A percentile compares a stretch with the other conserved stretches of the same genome.
Conservation (phyloP, 53 echinoderm and acorn worm species). For the Holothuria leucospilota region DNA sequence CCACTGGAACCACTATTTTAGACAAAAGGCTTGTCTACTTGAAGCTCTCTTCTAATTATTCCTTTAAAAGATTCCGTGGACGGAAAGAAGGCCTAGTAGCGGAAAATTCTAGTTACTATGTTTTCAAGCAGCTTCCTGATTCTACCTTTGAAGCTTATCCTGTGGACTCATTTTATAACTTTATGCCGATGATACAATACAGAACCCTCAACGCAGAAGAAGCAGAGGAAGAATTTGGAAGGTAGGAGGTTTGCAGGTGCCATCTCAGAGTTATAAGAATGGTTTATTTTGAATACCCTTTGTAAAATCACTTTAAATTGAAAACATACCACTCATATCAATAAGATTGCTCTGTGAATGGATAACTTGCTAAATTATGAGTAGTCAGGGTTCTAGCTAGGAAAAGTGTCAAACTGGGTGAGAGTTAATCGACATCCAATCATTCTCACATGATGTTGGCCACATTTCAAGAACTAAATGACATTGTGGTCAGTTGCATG, state of each 20-base stretch:
- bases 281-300: no score
- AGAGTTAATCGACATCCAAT: no score
- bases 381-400: no score
- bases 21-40: background rate
- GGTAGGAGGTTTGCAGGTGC: slow-evolving; percentile 35
- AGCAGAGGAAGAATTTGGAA: slow-evolving; percentile 96
- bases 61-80: slow-evolving; percentile 72
- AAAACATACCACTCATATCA: no score
- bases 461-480: no score
- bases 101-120: slow-evolving; percentile 84
- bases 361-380: no score
- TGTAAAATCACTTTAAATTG: no score
- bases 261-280: background rate
- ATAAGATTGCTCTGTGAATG: no score
- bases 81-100: slow-evolving; percentile 88
- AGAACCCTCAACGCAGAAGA: slow-evolving; percentile 92
- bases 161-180: slow-evolving; percentile 94
- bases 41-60: background rate
- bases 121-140: slow-evolving; percentile 81
- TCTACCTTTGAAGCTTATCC: slow-evolving; percentile 88
- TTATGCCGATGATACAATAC: slow-evolving; percentile 78
- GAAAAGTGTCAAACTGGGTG: no score
- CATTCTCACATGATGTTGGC: no score
- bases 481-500: no score
- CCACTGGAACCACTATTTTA: no score